Base-by-base conservation (phyloP, 2,113 vertebrate genomes). In the Labrus mixtus region DNA sequence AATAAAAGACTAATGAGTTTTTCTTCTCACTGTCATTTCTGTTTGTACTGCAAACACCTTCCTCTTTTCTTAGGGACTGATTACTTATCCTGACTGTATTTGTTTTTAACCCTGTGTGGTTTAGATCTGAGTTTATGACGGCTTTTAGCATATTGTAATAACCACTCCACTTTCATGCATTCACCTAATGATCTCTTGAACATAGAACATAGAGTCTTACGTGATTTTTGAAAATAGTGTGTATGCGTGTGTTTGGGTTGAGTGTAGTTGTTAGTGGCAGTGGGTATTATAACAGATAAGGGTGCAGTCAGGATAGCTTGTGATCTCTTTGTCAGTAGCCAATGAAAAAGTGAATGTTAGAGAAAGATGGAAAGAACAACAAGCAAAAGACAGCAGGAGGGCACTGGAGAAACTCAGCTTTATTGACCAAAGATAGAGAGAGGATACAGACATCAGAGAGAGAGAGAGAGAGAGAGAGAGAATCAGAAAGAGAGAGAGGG, bases 351-450 rank as follows among this genome's bases (percentile, higher is more conserved):
- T 87, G 86, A 87, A 86, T 71, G 90, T 93, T 93, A 93, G 90
- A 68, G 78, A 90, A 62, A 90, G 91, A 87, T 85, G 82, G 82
- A 90, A 92, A 90, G 83, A 92, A 89, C 78, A 89, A 92, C 87
- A 92, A 91, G 92, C 92, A 73, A 81, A 89, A 93, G 89, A 91
- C 92, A 25, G 91, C 90, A 92, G 87, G 82, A 67, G 84, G 85
- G 82, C 84, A 89, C 86, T 93, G 89, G 87, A 92, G 90, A 90
- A 92, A 91, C 78, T 90, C 86, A 89, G 90, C 89, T 93, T 93
- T 93, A 93, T 93, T 92, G 86, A 90, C 88, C 84, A 87, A 87
- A 90, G 86, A 86, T 82, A 83, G 88, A 88, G 78, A 88, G 85
- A 83, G 70, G 72, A 87, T 87, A 93, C 87, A 93, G 82, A 91